Evolutionary conservation across 2,113 vertebrate species (phyloP), one percentile per base, ranked within the genome.

Genomic region (Tautogolabrus adspersus): DNA sequence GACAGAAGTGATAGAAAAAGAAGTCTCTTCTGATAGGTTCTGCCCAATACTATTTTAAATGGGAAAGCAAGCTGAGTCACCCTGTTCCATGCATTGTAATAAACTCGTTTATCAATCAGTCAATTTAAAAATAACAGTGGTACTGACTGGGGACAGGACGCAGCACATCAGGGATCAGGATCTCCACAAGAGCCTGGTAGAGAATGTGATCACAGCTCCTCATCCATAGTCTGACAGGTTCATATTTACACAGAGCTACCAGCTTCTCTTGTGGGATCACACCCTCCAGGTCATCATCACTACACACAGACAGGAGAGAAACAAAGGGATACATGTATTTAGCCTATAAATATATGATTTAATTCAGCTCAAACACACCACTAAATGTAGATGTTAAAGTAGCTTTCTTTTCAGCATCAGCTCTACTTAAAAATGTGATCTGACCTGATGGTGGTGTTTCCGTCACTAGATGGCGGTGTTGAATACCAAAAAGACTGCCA

Each of bases 401-500:
- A 34, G 30, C 30, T 34, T 34, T 34, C 30, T 34, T 34, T 26
- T 26, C 26, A 26, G 26, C 26, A 26, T 26, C 3, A 26, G 26
- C 3, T 26, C 26, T 26, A 26, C 26, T 26, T 26, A 26, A 26
- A 26, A 26, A 2, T 26, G 26, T 51, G 55, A 8, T 55, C 92
- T 69, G 72, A 95, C 95, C 95, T 94, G 46, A 97, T 91, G 37
- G 94, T 75, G 22, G 95, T 63, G 18, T 87, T 91, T 72, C 93
- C 92, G 10, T 97, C 97, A 58, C 94, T 93, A 86, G 96, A 86
- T 75, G 95, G 90, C 77, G 94, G 76, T 92, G 96, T 96, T 47
- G 96, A 95, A 93, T 94, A 97, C 98, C 98, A 99, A 94, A 99
- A 99, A 52, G 96, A 96, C 79, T 97, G 96, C 98, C 98, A 99